A percentile compares a stretch with the other conserved stretches of the same genome.
phyloP scores from a whole-genome alignment of 2,113 vertebrate species.

The Chauna torquata region DNA sequence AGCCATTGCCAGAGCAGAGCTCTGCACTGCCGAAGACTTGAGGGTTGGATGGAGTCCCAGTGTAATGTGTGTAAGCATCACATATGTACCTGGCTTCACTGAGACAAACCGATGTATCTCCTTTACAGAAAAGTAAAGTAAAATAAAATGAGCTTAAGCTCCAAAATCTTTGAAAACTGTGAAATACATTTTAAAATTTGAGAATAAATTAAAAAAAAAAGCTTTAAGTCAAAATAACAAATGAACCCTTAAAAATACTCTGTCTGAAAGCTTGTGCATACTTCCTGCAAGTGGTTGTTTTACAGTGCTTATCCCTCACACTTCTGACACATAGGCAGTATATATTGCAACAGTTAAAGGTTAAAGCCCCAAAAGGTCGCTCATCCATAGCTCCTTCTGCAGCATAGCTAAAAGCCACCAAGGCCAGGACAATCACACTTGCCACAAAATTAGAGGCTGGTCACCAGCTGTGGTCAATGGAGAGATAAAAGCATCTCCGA shows the following conservation, averaged over 20 bases:
- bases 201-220: background rate
- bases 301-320: background rate
- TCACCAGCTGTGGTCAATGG: background rate
- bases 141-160: background rate
- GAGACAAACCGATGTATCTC: background rate
- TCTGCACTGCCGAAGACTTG: background rate
- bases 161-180: background rate
- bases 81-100: rapidly evolving
- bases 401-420: background rate
- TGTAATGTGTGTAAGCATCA: background rate
- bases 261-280: background rate
- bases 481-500: background rate
- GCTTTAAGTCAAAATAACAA: background rate
- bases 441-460: background rate
- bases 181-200: background rate
- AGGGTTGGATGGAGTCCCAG: background rate
- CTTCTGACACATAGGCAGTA: background rate
- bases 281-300: background rate
- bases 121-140: background rate
- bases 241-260: background rate
- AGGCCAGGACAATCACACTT: background rate
- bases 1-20: background rate
- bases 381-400: background rate
- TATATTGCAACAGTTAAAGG: background rate
- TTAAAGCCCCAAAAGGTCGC: background rate